These are phyloP conservation scores for Gopherus flavomarginatus DNA, from an alignment of 2,113 vertebrate species.

Conservation along the genomic window DNA sequence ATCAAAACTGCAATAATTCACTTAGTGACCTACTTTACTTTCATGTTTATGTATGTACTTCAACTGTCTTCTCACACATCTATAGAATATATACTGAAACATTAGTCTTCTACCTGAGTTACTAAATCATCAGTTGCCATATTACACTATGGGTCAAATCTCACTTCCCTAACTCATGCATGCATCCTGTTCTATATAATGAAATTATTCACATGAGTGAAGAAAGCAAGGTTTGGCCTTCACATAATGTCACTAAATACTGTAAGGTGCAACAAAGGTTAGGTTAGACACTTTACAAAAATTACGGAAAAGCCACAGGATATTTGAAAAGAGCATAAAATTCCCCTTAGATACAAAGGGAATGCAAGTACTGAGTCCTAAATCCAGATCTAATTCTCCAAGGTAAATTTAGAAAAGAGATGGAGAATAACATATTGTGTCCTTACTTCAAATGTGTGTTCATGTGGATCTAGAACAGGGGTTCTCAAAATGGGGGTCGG, in stretches of 20 bases:
- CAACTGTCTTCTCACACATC: neutral
- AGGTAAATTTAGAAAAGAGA: neutral
- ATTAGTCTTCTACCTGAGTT: neutral
- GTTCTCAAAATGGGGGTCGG: too few relatives aligned
- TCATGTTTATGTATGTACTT: too few relatives aligned
- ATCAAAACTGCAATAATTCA: too few relatives aligned
- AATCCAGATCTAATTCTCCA: neutral
- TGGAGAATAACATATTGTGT: neutral
- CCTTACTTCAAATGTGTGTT: too few relatives aligned
- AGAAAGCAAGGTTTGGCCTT: neutral
- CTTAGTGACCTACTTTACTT: too few relatives aligned
- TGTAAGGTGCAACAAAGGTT: neutral
- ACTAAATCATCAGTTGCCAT: neutral
- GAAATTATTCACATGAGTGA: neutral
- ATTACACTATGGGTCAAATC: neutral
- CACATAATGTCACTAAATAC: neutral
- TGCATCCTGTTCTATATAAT: neutral
- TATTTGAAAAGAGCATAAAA: neutral
- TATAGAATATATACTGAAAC: neutral
- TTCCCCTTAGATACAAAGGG: neutral
- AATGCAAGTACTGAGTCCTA: neutral
- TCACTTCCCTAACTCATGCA: neutral
- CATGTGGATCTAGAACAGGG: too few relatives aligned
- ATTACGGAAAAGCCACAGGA: neutral
- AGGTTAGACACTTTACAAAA: neutral